A percentile compares a stretch with the other conserved stretches of the same genome.
Conservation (phyloP, 2,113 vertebrate genomes). For the Chloropsis cyanopogon region DNA sequence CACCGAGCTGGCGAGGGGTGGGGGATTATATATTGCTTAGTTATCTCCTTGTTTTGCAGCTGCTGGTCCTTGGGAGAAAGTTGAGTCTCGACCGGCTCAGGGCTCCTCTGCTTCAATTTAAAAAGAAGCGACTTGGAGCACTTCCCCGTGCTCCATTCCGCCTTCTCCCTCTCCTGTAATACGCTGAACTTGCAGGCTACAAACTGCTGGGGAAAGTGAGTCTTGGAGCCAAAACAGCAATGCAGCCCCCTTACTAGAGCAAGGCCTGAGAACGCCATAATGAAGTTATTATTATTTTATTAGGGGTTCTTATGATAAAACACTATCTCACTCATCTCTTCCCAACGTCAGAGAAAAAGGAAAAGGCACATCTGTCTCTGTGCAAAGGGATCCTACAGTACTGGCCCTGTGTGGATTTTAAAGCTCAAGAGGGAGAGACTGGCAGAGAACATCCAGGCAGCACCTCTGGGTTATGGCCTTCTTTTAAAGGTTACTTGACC, state of each 20-base stretch:
- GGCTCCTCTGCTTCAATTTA: neutral
- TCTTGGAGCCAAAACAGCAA: constrained; percentile 4
- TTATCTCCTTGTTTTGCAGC: constrained; percentile 24
- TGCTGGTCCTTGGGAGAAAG: neutral
- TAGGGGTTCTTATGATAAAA: constrained; percentile 43
- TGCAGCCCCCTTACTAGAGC: constrained; percentile 3
- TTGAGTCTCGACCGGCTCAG: neutral
- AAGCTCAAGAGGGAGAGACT: neutral
- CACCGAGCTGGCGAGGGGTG: neutral
- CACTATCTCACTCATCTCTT: neutral
- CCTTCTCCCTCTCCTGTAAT: neutral
- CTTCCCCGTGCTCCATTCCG: neutral
- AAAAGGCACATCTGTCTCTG: neutral
- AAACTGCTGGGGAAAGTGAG: constrained; percentile 9
- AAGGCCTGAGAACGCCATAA: constrained; percentile 34
- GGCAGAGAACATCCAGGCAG: neutral
- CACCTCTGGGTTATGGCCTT: neutral
- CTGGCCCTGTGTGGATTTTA: neutral
- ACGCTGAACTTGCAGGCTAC: constrained; percentile 41
- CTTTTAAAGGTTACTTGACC: neutral
- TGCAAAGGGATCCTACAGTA: neutral
- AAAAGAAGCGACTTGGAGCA: neutral
- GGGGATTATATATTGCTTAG: constrained; percentile 9
- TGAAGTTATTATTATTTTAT: constrained; percentile 70
- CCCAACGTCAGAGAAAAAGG: neutral